Base-by-base conservation (phyloP, 2,113 vertebrate genomes). In the Amazona guildingii region DNA sequence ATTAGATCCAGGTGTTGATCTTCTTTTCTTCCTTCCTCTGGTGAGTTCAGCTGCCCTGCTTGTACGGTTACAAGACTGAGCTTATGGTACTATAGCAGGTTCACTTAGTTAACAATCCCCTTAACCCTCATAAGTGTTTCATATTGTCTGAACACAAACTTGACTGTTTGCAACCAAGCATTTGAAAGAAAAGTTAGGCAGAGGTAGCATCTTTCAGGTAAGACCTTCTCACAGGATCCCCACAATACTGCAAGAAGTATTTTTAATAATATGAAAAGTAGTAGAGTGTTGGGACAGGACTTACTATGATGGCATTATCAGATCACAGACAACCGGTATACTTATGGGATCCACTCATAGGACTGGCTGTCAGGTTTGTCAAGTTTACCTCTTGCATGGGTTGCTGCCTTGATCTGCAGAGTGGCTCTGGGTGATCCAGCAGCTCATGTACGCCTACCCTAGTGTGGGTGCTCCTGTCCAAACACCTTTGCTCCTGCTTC, bases 321-420 rank as follows among this genome's bases (percentile, higher is more conserved):
- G 43, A 63, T 28, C 54, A 68, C 37, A 51, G 59, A 18, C 46
- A 55, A 23, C 21, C 4, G 21, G 55, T 59, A 59, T n/a, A 23
- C 33, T 59, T 59, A n/a, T 20, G 55, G 31, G 7, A 25, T 68
- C 14, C 3, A 4, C n/a, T 49, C 41, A 28, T 0, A 1, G 39
- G 14, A 17, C 44, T 75, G 55, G 28, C 27, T 49, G 27, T 17
- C 59, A 79, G 7, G 11, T 52, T 43, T 63, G 55, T 31, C 29
- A 74, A 13, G 29, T 44, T 72, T 59, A 17, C 68, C 51, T 15
- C 54, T 16, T 35, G 23, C 7, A 4, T 16, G 21, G 23, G 43
- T 61, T 46, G 31, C 63, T 76, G 39, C 8, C 55, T 70, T 70
- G 29, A 54, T 70, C 31, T 29, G 12, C 55, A 80, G 49, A 61